These are phyloP conservation scores for Rotaria magnacalcarata DNA, from an alignment of 2,888 invertebrate genomes.

Conservation along the genomic window DNA sequence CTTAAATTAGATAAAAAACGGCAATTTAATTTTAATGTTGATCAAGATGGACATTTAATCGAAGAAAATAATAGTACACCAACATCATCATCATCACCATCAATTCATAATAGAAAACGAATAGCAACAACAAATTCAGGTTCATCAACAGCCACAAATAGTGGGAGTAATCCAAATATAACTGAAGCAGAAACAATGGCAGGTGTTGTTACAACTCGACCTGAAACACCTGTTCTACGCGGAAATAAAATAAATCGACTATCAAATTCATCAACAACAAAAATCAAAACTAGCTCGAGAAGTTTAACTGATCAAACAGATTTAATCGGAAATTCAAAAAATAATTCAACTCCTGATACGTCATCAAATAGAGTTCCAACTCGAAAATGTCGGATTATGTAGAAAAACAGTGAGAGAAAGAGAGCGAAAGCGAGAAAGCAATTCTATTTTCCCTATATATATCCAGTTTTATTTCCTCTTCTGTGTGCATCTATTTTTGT, in stretches of 20 bases:
- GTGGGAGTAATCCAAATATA: constrained; percentile 1
- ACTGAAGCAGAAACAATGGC: not conserved
- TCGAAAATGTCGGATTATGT: constrained; percentile 27
- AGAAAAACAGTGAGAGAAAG: not conserved
- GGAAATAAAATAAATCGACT: not conserved
- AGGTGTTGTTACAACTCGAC: not conserved
- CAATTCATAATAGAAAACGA: not conserved
- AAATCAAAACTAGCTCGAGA: not conserved
- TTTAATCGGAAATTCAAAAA: not conserved
- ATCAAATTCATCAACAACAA: not conserved
- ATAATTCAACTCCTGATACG: not conserved
- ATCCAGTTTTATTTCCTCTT: not conserved
- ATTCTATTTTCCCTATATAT: not conserved
- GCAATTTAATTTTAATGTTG: constrained; percentile 35
- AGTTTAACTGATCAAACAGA: not conserved
- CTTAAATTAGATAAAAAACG: constrained; percentile 74
- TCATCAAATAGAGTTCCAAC: not conserved
- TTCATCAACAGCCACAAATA: not conserved
- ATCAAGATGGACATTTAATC: constrained; percentile 37
- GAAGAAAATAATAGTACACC: not conserved
- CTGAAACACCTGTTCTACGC: not conserved
- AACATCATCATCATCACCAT: not conserved
- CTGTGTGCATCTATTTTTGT: constrained; percentile 21
- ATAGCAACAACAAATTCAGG: not conserved
- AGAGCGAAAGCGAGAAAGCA: too few species aligned